A percentile compares a stretch with the other conserved stretches of the same genome.
These are phyloP conservation scores for Bombus balteatus DNA, from an alignment of 1,140 invertebrate genomes.

Conservation along the genomic window DNA sequence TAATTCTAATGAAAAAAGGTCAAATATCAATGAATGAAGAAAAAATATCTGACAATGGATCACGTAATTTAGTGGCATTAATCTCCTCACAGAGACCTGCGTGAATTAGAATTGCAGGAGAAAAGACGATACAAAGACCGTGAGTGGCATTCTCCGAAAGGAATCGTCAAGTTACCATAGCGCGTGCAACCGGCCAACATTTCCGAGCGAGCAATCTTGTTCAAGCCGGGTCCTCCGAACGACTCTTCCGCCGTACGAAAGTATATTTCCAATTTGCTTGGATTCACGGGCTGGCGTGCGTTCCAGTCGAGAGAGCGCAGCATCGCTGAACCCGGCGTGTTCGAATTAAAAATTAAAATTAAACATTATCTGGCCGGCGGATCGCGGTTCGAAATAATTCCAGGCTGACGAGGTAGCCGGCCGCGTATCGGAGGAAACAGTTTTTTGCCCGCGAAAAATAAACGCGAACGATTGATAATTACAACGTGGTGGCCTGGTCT, in stretches of 20 bases:
- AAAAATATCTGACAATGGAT: too few species aligned
- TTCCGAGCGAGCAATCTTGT: not conserved
- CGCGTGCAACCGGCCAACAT: not conserved
- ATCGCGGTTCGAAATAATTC: constrained; percentile 28
- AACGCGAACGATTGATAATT: constrained; percentile 45
- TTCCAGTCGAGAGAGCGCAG: not conserved
- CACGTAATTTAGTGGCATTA: fast-evolving
- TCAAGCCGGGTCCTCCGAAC: not conserved
- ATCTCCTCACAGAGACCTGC: too few species aligned
- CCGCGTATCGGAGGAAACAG: constrained; percentile 25
- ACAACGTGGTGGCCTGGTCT: not conserved
- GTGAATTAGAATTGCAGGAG: too few species aligned
- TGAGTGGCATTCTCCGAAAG: not conserved
- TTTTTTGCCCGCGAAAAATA: constrained; percentile 25
- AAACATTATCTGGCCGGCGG: constrained; percentile 23
- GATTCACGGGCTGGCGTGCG: not conserved
- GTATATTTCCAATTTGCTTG: not conserved
- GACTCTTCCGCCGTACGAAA: not conserved
- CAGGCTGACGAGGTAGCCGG: constrained; percentile 2
- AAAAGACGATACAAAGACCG: not conserved
- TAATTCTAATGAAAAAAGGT: too few species aligned
- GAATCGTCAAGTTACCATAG: not conserved
- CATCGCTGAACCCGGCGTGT: not conserved
- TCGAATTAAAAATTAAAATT: constrained; percentile 38
- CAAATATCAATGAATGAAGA: too few species aligned